Percentiles rank a stretch among this genome's conserved stretches.
Conservation (phyloP, 2,888 invertebrate genomes). For the Pecten maximus region DNA sequence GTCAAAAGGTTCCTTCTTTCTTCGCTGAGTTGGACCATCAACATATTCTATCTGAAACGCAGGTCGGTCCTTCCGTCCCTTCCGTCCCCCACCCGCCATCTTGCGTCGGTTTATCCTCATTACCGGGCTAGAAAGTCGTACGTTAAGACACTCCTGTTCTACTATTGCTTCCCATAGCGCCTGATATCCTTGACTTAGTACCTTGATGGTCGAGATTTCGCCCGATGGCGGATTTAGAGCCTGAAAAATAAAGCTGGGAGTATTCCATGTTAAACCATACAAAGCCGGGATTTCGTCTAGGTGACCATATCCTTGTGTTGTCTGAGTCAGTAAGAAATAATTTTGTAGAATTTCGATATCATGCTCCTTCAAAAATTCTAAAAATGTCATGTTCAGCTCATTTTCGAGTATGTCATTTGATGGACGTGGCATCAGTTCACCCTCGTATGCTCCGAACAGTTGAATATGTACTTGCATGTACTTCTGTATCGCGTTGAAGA, state of each 20-base stretch:
- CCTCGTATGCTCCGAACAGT: neutral
- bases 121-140: neutral
- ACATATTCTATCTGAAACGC: neutral
- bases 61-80: neutral
- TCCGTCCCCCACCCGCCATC: neutral
- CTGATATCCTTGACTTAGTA: neutral
- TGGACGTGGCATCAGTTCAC: conserved; percentile 12
- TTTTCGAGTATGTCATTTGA: neutral
- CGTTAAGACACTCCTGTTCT: neutral
- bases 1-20: neutral
- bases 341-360: neutral
- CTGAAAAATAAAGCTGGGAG: neutral
- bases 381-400: neutral
- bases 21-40: neutral
- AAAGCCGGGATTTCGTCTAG: neutral
- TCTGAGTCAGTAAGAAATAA: neutral
- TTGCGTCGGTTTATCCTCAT: neutral
- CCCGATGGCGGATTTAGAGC: neutral
- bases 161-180: neutral
- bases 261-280: neutral
- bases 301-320: neutral
- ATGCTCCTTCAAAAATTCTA: neutral
- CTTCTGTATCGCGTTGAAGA: neutral
- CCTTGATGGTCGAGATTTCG: neutral
- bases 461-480: neutral